phyloP scores from a whole-genome alignment of 2,113 vertebrate genomes.

The Crotalus tigris region DNA sequence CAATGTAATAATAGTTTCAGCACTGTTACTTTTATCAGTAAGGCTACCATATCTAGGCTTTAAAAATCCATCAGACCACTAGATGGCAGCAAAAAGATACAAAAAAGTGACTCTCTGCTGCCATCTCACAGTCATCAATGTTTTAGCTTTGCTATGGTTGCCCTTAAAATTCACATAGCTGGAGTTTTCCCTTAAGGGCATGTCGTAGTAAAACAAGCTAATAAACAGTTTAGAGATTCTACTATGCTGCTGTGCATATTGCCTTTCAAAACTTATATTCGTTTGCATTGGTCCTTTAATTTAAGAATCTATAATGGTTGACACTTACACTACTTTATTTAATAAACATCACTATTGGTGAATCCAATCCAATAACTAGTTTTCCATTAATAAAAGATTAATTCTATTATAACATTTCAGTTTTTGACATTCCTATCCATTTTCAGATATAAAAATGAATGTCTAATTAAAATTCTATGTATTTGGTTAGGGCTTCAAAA shows the following conservation, averaged over 20 bases:
- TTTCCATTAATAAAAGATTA: background rate
- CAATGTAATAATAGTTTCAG: slow-evolving; percentile 15
- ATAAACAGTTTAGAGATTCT: background rate
- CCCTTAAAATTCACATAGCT: background rate
- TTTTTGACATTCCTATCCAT: background rate
- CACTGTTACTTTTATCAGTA: background rate
- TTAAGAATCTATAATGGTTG: background rate
- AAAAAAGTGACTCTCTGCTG: background rate
- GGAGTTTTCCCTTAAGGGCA: background rate
- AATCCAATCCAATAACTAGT: background rate
- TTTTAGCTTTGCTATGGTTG: background rate
- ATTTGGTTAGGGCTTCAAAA: slow-evolving; percentile 1
- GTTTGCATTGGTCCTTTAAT: background rate
- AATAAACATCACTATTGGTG: background rate
- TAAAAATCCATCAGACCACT: background rate
- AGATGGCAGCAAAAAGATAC: background rate
- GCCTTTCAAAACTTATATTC: background rate
- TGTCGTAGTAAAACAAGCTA: background rate
- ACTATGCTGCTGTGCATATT: background rate
- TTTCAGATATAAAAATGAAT: slow-evolving; percentile 11
- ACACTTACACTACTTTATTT: background rate
- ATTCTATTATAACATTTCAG: background rate
- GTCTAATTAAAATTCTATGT: background rate
- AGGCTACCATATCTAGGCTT: background rate
- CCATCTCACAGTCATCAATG: background rate